Evolutionary conservation across 2,888 invertebrate genomes (phyloP).

Genomic region (Cryptus viduatorius): DNA sequence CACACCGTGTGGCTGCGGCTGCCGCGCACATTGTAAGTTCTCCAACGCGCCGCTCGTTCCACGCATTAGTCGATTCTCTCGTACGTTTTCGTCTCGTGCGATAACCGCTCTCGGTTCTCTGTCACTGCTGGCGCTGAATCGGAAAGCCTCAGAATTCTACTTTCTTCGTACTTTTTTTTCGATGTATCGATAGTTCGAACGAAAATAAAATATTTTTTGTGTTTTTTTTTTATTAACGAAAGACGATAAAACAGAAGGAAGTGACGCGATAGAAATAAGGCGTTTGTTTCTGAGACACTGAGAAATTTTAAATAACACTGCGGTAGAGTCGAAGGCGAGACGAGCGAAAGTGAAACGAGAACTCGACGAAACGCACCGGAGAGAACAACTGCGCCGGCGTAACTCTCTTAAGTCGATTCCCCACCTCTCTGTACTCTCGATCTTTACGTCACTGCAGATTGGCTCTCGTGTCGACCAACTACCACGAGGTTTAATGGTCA

Average conservation of each 20-base stretch:
- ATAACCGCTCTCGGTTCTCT: not conserved
- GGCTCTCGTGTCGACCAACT: not conserved
- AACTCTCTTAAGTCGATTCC: not conserved
- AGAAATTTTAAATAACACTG: not conserved
- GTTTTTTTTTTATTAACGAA: not conserved
- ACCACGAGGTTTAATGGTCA: not conserved
- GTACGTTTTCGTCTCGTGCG: not conserved
- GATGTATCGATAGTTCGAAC: not conserved
- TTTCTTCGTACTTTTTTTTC: not conserved
- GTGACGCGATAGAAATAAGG: not conserved
- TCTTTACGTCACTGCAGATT: not conserved
- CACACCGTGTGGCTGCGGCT: not conserved
- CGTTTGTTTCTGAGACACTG: not conserved
- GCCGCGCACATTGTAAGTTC: not conserved
- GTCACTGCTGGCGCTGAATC: not conserved
- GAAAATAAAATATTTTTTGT: not conserved
- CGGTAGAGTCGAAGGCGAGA: not conserved
- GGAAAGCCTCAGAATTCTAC: not conserved
- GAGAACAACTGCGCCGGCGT: not conserved
- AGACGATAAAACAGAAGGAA: not conserved
- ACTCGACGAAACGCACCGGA: not conserved
- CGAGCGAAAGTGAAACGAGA: not conserved
- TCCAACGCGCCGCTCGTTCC: constrained; percentile 3
- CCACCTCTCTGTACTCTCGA: not conserved
- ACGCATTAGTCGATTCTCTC: constrained; percentile 9